These are phyloP conservation scores for Drosophila arawakana DNA, from an alignment of 1,140 invertebrate genomes.

Conservation along the genomic window DNA sequence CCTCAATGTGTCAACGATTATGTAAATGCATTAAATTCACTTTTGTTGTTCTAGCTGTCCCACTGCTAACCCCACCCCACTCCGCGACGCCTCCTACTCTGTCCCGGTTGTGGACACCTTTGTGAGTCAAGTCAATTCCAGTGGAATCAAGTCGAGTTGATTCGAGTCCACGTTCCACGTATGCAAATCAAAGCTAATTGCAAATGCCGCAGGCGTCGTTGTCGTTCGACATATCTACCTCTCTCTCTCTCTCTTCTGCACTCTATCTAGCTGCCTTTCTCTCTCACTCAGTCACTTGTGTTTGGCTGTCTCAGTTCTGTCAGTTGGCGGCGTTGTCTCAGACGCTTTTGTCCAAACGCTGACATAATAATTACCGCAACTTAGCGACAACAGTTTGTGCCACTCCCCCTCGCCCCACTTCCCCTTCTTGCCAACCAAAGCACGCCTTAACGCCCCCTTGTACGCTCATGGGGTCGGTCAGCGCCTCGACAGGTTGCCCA, in stretches of 20 bases:
- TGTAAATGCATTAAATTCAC: conserved; percentile 70
- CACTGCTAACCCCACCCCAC: not conserved
- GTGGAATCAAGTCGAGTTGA: too few relatives aligned
- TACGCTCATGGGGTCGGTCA: not conserved
- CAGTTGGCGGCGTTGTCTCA: conserved; percentile 1
- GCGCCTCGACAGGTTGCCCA: conserved; percentile 48
- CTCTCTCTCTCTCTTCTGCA: not conserved
- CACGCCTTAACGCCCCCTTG: too few relatives aligned
- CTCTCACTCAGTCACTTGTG: not conserved
- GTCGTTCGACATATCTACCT: conserved; percentile 22
- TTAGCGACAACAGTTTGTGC: conserved; percentile 61
- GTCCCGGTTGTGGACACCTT: not conserved
- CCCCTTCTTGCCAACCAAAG: not conserved
- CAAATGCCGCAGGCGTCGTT: conserved; percentile 72
- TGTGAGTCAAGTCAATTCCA: too few relatives aligned
- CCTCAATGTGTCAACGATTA: conserved; percentile 36
- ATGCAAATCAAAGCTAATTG: conserved; percentile 71
- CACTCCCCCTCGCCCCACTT: not conserved
- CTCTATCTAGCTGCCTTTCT: not conserved
- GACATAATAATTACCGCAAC: conserved; percentile 78
- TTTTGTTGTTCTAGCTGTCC: conserved; percentile 53
- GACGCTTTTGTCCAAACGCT: conserved; percentile 45
- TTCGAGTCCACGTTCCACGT: conserved; percentile 1
- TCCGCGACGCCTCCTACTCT: not conserved
- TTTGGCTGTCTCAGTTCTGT: not conserved